Base-by-base conservation (phyloP, 1,140 invertebrate genomes). In the Cydia splendana region DNA sequence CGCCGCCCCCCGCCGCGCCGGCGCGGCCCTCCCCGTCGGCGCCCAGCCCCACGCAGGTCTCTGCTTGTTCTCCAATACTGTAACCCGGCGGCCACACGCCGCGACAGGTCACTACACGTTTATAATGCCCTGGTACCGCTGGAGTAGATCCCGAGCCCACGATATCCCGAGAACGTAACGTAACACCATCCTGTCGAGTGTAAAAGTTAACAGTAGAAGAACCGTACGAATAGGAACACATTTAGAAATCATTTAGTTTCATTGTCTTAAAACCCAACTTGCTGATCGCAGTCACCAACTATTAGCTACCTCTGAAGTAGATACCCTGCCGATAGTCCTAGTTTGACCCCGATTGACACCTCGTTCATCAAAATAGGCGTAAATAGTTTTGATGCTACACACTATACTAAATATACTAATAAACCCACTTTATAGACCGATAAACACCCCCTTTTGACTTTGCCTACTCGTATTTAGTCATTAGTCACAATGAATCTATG, bases 21-120 rank as follows among this genome's bases (percentile, higher is more conserved):
- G 76, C 69, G 45, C 85, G n/a, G 77, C 85, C 48, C 71, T 77
- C 76, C 75, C 82, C 81, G 73, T 76, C 13, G 75, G 75, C 80
- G 15, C 77, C 81, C 79, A n/a, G 79, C 45, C 75, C 74, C 76
- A 71, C 38, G 78, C 83, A 77, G 80, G 77, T 71, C 67, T 38
- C 67, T 71, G 30, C 67, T 69, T 69, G 65, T 69, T 18, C 65
- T 24, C 65, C 20, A 28, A 20, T 65, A 65, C 20, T 2, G 24
- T 65, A 65, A 3, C 12, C 34, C 69, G 67, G 28, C 69, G 20
- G 34, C 69, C 2, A 2, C 30, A 38, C 1, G 5, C 38, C 38
- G 38, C 38, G 4, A 18, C 67, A 71, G 67, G 67, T 71, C 34
- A 42, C 34, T 71, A 71, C 34, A n/a, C 67, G 34, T 42, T 71